Base-by-base conservation (phyloP, 2,113 vertebrate genomes). In the Phylloscopus whistleri region DNA sequence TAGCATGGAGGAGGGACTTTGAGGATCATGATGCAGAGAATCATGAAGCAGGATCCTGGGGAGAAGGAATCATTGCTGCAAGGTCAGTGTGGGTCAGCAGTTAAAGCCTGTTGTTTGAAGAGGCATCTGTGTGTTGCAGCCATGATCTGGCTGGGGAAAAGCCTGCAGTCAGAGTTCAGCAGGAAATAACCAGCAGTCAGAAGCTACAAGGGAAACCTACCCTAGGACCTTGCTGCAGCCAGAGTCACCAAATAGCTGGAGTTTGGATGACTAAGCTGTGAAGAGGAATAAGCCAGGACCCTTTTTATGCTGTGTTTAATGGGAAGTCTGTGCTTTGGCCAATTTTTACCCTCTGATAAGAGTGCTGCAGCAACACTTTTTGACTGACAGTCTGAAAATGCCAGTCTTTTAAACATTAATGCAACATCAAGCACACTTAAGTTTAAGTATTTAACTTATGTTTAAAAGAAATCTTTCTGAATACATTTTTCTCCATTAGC, bases 321-420 rank as follows among this genome's bases (percentile, higher is more conserved):
- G 2, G 35, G 22, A 24, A 24, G 56, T 59, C n/a, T 59, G 56
- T 59, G n/a, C 4, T 11, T 35, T 5, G 7, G n/a, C 22, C 24
- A 22, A 24, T 35, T 59, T 35, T 7, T 59, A 24, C n/a, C 10
- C 4, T 59, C 56, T 59, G 24, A 35, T 35, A 16, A 35, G 56
- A 24, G 22, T n/a, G 22, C 56, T 59, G n/a, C 56, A 35, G 56
- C 22, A 59, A 16, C n/a, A 59, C 9, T 7, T 35, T 68, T 77
- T 88, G 79, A 96, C 37, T 82, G 90, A 52, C 58, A 58, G 18
- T 10, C 28, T 51, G 51, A 48, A 94, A 88, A 90, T 46, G n/a
- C 4, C 18, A 46, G 35, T 64, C 27, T 77, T 68, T 87, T 76
- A 70, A 37, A 55, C 21, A 43, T 62, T 62, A 41, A 55, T 62